Evolutionary conservation across 2,113 vertebrate species (phyloP).

Genomic region (Tachysurus vachellii): DNA sequence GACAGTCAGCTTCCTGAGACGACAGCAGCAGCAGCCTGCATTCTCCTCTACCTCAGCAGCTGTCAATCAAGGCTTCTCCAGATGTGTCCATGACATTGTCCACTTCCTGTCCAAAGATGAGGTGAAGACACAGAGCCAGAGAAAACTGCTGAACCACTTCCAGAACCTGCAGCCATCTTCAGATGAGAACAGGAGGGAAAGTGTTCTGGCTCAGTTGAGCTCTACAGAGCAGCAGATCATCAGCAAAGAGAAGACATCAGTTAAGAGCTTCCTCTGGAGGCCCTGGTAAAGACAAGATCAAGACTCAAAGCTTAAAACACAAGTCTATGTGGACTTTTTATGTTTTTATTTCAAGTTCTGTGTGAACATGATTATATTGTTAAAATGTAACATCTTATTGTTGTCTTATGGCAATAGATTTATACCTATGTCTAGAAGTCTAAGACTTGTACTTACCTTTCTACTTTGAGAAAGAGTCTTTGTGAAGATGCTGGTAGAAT

Average conservation of each 20-base stretch:
- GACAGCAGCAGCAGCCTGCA: slow-evolving; percentile 54
- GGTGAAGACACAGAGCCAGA: slow-evolving; percentile 44
- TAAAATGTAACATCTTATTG: neutral
- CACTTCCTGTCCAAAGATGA: slow-evolving; percentile 63
- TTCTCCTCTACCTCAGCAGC: slow-evolving; percentile 2
- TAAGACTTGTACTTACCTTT: neutral
- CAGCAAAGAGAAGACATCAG: slow-evolving; percentile 57
- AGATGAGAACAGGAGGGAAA: slow-evolving; percentile 50
- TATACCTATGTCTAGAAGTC: neutral
- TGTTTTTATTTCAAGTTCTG: neutral
- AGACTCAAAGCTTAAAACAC: neutral
- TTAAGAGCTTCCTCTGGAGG: slow-evolving; percentile 62
- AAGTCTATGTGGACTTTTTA: slow-evolving; percentile 4
- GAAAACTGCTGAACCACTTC: slow-evolving; percentile 58
- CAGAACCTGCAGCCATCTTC: slow-evolving; percentile 52
- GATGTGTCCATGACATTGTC: slow-evolving; percentile 59
- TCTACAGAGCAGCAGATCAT: slow-evolving; percentile 46
- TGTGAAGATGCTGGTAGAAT: neutral
- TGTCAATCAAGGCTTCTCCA: slow-evolving; percentile 55
- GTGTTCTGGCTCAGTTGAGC: slow-evolving; percentile 39
- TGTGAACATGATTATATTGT: neutral
- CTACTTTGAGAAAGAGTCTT: neutral
- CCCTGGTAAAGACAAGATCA: slow-evolving; percentile 66
- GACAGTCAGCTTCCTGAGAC: slow-evolving; percentile 56
- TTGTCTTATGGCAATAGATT: neutral